These are phyloP conservation scores for Sebastes vulpes DNA, from an alignment of 2,797 vertebrate genomes.

Conservation along the genomic window DNA sequence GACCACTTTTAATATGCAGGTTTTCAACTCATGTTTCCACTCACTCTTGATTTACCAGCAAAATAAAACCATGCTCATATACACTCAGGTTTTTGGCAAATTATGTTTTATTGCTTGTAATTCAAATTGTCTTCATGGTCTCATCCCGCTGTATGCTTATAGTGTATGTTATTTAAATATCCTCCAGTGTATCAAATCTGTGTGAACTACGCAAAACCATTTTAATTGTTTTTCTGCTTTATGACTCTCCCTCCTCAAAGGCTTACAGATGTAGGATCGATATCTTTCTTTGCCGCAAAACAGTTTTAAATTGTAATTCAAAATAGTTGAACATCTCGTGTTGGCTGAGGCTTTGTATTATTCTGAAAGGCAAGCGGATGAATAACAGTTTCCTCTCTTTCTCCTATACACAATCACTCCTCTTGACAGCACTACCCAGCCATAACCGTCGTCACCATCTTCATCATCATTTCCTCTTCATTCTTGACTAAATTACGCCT, in stretches of 20 bases:
- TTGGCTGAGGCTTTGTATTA: slow-evolving; percentile 12
- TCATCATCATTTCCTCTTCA: slow-evolving; percentile 76
- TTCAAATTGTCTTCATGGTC: background rate
- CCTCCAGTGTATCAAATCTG: background rate
- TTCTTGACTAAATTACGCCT: slow-evolving; percentile 73
- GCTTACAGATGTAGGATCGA: slow-evolving; percentile 6
- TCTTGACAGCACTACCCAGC: background rate
- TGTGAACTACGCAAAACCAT: background rate
- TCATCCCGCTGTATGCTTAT: background rate
- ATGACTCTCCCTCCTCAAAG: background rate
- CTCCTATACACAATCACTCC: slow-evolving; percentile 45
- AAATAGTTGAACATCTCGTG: slow-evolving; percentile 58
- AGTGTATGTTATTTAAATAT: background rate
- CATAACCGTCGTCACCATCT: slow-evolving; percentile 47
- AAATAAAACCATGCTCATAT: background rate
- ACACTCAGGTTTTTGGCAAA: background rate
- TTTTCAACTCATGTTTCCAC: background rate
- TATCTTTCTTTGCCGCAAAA: slow-evolving; percentile 45
- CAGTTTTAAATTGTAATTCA: slow-evolving; percentile 26
- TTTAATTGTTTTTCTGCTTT: slow-evolving; percentile 17
- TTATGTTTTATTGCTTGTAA: background rate
- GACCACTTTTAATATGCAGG: background rate
- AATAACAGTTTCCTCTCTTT: slow-evolving; percentile 47
- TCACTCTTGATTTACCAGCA: background rate
- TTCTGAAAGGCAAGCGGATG: slow-evolving; percentile 3